Evolutionary conservation across 1,140 invertebrate genomes (phyloP), one percentile per base, ranked within the genome.

Genomic region (Lucilia sericata): DNA sequence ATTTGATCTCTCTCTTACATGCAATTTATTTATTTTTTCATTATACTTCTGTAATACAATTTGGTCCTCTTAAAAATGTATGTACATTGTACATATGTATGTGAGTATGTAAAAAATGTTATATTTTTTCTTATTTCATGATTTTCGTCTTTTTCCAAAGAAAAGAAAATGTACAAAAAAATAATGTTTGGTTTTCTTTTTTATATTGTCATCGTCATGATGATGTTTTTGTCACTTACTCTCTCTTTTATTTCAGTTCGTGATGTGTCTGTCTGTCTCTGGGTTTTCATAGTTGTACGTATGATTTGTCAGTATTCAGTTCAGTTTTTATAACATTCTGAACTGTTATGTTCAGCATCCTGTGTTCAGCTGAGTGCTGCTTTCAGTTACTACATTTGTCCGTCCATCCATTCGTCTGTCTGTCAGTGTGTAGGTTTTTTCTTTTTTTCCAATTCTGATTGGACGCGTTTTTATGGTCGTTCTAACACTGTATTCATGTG

Each of bases 371-470:
- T 12, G 13, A 17, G 17, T n/a, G 51, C 12, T 55, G 51, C 14
- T 55, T 42, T 42, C 42, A 3, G 5, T 42, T 5, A 42, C 25
- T 2, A 30, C 25, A 30, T 30, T 30, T 30, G 2, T 42, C 42
- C 10, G 42, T 42, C 42, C 42, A 10, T 42, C 2, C 10, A 10
- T 3, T 5, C 42, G 42, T 30, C 19, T 21, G 2, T 75, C 17
- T 21, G 74, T 75, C 17, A 1, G 74, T 21, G 2, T 76, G 10
- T 25, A 2, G 30, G 74, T 34, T 78, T 78, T 17, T 78, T 78
- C 47, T 5, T 78, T 78, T 80, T 80, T 80, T 80, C 14, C 76
- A 51, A 80, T 51, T 80, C 76, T 80, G 76, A 80, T 80, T 80
- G 76, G 76, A 80, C 76, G 76, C 76, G 47, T 80, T 49, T 49